Conservation (phyloP, 1,140 invertebrate genomes). For the Aphidius ervi region DNA sequence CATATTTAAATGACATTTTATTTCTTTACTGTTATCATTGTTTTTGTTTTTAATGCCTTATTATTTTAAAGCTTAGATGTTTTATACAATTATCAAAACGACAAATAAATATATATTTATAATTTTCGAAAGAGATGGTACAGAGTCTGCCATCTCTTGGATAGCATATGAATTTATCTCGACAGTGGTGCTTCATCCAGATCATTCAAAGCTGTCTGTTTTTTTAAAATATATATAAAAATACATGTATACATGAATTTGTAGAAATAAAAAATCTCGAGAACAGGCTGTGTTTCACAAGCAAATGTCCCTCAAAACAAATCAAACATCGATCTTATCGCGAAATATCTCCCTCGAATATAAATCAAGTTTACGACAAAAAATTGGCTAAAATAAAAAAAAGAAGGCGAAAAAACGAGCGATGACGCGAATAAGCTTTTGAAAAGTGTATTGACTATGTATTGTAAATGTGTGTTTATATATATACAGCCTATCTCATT, state of each 20-base stretch:
- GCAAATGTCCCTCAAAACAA: not conserved
- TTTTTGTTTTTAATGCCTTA: not conserved
- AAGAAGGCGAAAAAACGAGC: constrained; percentile 30
- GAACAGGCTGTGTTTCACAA: not conserved
- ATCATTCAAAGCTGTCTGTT: constrained; percentile 25
- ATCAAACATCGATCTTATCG: constrained; percentile 12
- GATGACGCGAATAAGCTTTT: too few species aligned
- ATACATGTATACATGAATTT: not conserved
- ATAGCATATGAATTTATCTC: constrained; percentile 20
- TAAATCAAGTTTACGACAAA: too few species aligned
- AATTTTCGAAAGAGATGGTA: constrained; percentile 13
- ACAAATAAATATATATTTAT: not conserved
- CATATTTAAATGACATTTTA: not conserved
- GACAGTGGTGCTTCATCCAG: constrained; percentile 19
- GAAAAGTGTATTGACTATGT: too few species aligned
- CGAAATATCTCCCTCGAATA: constrained; percentile 12
- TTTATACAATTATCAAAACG: not conserved
- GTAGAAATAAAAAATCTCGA: too few species aligned
- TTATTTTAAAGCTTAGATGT: too few species aligned
- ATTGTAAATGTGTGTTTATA: not conserved
- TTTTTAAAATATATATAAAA: constrained; percentile 1
- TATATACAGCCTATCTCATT: constrained; percentile 40
- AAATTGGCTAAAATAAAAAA: constrained; percentile 12
- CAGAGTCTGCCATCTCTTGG: constrained; percentile 37
- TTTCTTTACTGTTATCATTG: not conserved